phyloP scores from a whole-genome alignment of 1,140 invertebrate genomes.

The Microvelia longipes region DNA sequence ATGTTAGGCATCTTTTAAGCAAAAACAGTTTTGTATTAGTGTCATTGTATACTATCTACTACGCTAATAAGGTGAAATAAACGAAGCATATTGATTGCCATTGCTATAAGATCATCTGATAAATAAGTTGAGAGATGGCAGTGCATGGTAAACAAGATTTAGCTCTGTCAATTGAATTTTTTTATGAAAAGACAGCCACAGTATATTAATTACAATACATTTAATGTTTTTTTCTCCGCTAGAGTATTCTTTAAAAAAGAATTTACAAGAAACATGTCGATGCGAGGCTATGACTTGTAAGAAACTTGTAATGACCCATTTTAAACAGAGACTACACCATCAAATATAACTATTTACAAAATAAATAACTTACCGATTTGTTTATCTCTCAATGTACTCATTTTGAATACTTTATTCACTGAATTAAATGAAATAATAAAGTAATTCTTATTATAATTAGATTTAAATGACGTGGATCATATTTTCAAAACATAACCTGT shows the following conservation, averaged over 20 bases:
- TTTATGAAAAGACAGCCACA: neutral
- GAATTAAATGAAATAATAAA: neutral
- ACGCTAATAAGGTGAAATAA: too few species aligned
- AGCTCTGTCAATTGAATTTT: too few species aligned
- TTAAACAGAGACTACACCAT: neutral
- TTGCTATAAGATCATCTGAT: too few species aligned
- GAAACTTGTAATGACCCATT: neutral
- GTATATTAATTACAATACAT: neutral
- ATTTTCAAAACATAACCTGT: neutral
- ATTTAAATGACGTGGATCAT: neutral
- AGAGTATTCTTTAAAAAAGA: too few species aligned
- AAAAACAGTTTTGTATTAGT: too few species aligned
- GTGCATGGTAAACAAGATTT: too few species aligned
- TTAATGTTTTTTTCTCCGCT: too few species aligned
- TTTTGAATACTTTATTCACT: neutral
- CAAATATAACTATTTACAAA: neutral
- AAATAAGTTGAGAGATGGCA: too few species aligned
- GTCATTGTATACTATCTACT: too few species aligned
- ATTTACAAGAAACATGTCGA: neutral
- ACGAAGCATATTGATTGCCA: too few species aligned
- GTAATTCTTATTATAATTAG: neutral
- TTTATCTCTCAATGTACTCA: neutral
- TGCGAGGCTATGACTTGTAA: neutral
- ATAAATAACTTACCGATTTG: neutral
- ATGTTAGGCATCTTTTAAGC: too few species aligned